Percentiles rank a stretch among this genome's conserved stretches.
Evolutionary conservation across 2,888 invertebrate genomes (phyloP).

Genomic region (Platycnemis pennipes): DNA sequence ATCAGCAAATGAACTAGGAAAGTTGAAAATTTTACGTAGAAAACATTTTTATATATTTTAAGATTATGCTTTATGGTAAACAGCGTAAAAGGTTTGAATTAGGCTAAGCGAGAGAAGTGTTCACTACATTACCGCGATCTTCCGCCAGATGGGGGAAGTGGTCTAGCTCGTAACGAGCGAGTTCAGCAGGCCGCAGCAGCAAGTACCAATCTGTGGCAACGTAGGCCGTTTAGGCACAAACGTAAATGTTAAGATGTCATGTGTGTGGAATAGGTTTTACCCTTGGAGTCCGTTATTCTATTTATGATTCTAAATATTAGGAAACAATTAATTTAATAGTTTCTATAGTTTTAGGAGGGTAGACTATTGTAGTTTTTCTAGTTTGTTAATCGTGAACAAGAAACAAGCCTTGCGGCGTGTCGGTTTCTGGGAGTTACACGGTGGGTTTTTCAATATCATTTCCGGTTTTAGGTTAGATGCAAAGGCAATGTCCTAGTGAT

Average conservation of each 20-base stretch:
- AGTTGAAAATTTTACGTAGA: neutral
- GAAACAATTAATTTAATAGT: constrained; percentile 64
- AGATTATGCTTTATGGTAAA: neutral
- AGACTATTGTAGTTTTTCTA: constrained; percentile 47
- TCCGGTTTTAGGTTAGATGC: constrained; percentile 57
- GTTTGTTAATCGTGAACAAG: constrained; percentile 65
- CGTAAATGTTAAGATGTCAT: constrained; percentile 57
- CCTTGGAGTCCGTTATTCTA: constrained; percentile 44
- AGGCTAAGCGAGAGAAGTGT: neutral
- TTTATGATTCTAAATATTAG: constrained; percentile 58
- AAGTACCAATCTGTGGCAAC: constrained; percentile 58
- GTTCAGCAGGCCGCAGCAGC: constrained; percentile 56
- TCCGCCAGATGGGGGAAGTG: constrained; percentile 60
- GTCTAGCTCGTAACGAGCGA: constrained; percentile 63
- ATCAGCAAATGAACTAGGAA: neutral
- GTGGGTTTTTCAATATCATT: constrained; percentile 68
- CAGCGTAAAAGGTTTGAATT: neutral
- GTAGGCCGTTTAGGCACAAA: constrained; percentile 30
- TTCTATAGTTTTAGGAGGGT: constrained; percentile 45
- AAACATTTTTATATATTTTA: neutral
- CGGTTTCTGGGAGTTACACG: constrained; percentile 61
- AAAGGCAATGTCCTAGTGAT: constrained; percentile 37
- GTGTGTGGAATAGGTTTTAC: constrained; percentile 57
- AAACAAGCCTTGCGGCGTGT: constrained; percentile 62
- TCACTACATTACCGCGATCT: neutral